Conservation (phyloP, 2,797 vertebrate species). For the Thamnophis elegans region DNA sequence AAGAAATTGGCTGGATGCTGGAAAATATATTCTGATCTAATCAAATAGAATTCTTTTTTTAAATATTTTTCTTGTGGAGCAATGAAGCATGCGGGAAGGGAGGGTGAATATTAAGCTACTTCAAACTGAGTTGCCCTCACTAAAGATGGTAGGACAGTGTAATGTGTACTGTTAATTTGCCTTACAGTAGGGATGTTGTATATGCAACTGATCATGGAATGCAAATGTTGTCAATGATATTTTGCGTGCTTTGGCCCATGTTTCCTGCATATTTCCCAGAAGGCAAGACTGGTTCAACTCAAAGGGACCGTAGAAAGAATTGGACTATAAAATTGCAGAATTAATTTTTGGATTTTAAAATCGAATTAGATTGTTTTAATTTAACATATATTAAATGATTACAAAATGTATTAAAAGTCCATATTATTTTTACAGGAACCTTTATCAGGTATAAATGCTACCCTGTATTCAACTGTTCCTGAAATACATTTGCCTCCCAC, state of each 20-base stretch:
- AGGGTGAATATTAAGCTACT: not conserved
- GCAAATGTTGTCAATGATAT: not conserved
- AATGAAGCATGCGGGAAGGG: not conserved
- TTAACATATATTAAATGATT: not conserved
- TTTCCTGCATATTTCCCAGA: not conserved
- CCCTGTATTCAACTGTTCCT: constrained; percentile 70
- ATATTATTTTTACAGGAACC: constrained; percentile 64
- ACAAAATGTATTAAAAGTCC: constrained; percentile 34
- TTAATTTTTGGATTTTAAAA: not conserved
- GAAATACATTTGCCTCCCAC: constrained; percentile 75
- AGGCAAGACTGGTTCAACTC: not conserved
- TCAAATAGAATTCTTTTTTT: not conserved
- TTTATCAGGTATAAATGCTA: constrained; percentile 59
- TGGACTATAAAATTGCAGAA: not conserved
- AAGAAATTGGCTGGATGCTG: not conserved
- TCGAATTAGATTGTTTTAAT: not conserved
- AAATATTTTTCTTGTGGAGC: not conserved
- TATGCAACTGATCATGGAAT: not conserved
- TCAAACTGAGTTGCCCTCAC: not conserved
- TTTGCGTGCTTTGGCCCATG: not conserved
- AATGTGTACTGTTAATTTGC: not conserved
- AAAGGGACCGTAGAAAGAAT: not conserved
- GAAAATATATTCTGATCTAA: not conserved
- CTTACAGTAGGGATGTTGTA: not conserved
- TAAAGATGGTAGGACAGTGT: not conserved